Base-by-base conservation (phyloP, 1,140 invertebrate species). In the Thaumetopoea pityocampa region DNA sequence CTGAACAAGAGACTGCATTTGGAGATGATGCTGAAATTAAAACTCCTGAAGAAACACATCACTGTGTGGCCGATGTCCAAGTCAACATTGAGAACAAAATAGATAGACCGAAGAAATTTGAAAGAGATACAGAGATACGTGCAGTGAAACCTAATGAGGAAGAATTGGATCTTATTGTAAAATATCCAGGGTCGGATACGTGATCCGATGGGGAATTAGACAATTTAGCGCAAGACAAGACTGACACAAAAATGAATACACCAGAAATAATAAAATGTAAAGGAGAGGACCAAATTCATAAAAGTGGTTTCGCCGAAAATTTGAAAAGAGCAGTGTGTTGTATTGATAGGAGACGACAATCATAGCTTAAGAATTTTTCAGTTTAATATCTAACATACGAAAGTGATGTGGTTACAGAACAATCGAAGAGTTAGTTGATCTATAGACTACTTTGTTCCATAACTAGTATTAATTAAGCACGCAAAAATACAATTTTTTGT, bases 91-190 rank as follows among this genome's bases (percentile, higher is more conserved):
- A 78, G 35, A 83, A 81, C 37, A 74, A 82, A 38, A 52, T 78
- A 8, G 73, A 76, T 18, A 68, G 67, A 36, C 65, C 71, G 7
- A 77, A 77, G 40, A 79, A 69, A 41, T 67, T 66, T 33, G 68
- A 76, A 51, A 69, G 64, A 3, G 63, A 66, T 26, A 74, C 64
- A 12, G 76, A 85, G 54, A 60, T 79, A 9, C 60, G 71, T 5
- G 58, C 51, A n/a, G 59, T 64, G 3, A 77, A 79, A 19, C 76
- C 67, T n/a, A 71, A 64, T 12, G 69, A 85, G 11, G 85, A 85
- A 29, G 85, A 86, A 54, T 51, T 86, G 40, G 79, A 85, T 62
- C 63, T 85, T 36, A 86, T 86, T 23, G 76, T 77, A 14, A 84
- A 76, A 42, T 86, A 85, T 19, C 80, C 78, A 14, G 77, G 79